phyloP scores from a whole-genome alignment of 1,140 invertebrate species.

The Luehdorfia chinensis region DNA sequence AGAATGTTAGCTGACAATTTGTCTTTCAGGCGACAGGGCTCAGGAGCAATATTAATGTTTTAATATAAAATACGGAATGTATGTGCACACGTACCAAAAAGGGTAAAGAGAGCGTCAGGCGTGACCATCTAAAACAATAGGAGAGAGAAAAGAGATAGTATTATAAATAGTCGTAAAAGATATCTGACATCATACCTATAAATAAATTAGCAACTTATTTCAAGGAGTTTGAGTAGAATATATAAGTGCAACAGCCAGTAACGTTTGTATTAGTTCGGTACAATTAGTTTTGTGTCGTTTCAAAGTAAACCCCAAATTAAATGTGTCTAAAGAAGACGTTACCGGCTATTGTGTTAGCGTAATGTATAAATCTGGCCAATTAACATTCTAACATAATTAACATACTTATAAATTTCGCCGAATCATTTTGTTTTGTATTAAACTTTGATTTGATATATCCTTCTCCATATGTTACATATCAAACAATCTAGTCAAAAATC shows the following conservation, averaged over 20 bases:
- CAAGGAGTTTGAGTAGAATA: slow-evolving; percentile 65
- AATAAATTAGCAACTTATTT: slow-evolving; percentile 76
- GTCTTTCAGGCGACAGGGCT: slow-evolving; percentile 71
- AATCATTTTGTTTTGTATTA: no score
- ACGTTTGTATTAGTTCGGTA: slow-evolving; percentile 64
- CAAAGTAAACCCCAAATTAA: slow-evolving; percentile 38
- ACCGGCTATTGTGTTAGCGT: slow-evolving; percentile 69
- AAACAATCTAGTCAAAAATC: not conserved
- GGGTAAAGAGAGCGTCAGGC: slow-evolving; percentile 99
- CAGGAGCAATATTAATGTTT: slow-evolving; percentile 77
- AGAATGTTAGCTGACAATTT: slow-evolving; percentile 76
- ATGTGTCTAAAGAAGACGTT: slow-evolving; percentile 39
- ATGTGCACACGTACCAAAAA: slow-evolving; percentile 99
- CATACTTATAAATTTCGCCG: no score
- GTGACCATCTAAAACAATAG: slow-evolving; percentile 97
- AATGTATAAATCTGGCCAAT: slow-evolving; percentile 58
- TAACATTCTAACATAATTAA: no score
- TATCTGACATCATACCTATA: slow-evolving; percentile 73
- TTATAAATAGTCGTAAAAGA: slow-evolving; percentile 78
- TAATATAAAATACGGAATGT: slow-evolving; percentile 87
- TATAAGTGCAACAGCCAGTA: slow-evolving; percentile 70
- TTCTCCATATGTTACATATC: slow-evolving; percentile 2
- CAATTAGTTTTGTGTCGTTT: slow-evolving; percentile 50
- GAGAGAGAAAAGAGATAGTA: slow-evolving; percentile 83
- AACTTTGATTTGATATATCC: no score